phyloP scores from a whole-genome alignment of 2,113 vertebrate species.

The Odobenus rosmarus region DNA sequence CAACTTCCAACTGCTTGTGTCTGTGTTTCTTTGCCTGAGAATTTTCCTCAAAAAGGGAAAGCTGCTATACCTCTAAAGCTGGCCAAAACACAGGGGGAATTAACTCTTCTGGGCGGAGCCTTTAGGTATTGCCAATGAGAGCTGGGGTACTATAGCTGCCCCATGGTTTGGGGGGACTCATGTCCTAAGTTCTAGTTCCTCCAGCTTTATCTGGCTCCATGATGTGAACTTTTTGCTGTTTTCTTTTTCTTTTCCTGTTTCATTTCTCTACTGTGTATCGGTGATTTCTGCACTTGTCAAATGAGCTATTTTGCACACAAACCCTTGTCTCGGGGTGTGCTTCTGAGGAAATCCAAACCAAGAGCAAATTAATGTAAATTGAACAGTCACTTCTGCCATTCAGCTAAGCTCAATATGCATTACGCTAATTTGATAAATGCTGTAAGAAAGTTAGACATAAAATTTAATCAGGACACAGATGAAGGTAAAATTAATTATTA shows the following conservation, averaged over 20 bases:
- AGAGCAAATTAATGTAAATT: constrained; percentile 23
- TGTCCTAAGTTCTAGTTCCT: neutral
- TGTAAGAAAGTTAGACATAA: neutral
- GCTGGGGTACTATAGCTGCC: neutral
- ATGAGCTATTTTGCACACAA: constrained; percentile 14
- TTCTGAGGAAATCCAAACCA: neutral
- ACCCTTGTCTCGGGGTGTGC: neutral
- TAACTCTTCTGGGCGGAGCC: neutral
- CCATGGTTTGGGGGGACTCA: neutral
- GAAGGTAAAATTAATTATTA: constrained; percentile 11
- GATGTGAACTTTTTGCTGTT: neutral
- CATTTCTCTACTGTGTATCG: neutral
- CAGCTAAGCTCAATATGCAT: neutral
- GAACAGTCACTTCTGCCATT: neutral
- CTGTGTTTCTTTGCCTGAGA: neutral
- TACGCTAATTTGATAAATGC: constrained; percentile 35
- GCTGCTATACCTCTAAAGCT: neutral
- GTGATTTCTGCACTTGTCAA: neutral
- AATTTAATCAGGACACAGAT: constrained; percentile 12
- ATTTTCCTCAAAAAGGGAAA: neutral
- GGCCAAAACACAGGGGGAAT: neutral
- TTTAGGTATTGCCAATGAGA: neutral
- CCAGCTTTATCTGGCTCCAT: neutral
- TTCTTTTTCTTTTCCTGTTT: neutral
- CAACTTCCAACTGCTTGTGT: neutral